These are phyloP conservation scores for Menidia beryllina DNA, from an alignment of 2,113 vertebrate species.

Conservation along the genomic window DNA sequence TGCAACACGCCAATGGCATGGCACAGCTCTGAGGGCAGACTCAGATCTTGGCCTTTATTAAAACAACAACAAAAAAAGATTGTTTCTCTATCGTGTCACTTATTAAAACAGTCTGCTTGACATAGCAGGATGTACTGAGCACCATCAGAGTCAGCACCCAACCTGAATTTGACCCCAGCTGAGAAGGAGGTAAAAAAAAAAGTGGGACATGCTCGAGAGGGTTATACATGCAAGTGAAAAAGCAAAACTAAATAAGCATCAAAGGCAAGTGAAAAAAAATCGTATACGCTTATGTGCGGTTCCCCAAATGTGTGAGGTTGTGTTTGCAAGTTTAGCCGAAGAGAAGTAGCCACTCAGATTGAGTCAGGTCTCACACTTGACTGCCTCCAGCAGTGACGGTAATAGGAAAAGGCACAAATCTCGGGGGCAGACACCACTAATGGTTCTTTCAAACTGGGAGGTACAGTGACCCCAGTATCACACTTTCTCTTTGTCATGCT, in stretches of 20 bases:
- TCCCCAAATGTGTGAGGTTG: slow-evolving; percentile 1
- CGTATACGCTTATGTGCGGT: slow-evolving; percentile 4
- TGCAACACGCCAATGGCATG: slow-evolving; percentile 12
- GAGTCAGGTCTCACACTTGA: slow-evolving; percentile 47
- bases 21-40: slow-evolving; percentile 14
- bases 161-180: slow-evolving; percentile 57
- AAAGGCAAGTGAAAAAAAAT: slow-evolving; percentile 5
- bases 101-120: slow-evolving; percentile 31
- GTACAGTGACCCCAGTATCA: slow-evolving; percentile 49
- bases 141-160: slow-evolving; percentile 30
- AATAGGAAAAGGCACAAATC: slow-evolving; percentile 86
- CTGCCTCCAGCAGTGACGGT: slow-evolving; percentile 77
- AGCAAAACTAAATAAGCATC: neutral
- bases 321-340: slow-evolving; percentile 19
- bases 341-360: slow-evolving; percentile 9
- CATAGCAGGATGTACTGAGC: slow-evolving; percentile 26
- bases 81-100: slow-evolving; percentile 1
- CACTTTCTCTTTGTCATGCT: neutral
- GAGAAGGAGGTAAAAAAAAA: neutral
- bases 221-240: slow-evolving; percentile 3
- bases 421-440: slow-evolving; percentile 82
- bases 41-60: neutral
- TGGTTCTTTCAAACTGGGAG: slow-evolving; percentile 68
- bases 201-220: neutral
- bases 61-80: too few relatives aligned